Base-by-base conservation (phyloP, 2,888 invertebrate genomes). In the Caradrina clavipalpis region DNA sequence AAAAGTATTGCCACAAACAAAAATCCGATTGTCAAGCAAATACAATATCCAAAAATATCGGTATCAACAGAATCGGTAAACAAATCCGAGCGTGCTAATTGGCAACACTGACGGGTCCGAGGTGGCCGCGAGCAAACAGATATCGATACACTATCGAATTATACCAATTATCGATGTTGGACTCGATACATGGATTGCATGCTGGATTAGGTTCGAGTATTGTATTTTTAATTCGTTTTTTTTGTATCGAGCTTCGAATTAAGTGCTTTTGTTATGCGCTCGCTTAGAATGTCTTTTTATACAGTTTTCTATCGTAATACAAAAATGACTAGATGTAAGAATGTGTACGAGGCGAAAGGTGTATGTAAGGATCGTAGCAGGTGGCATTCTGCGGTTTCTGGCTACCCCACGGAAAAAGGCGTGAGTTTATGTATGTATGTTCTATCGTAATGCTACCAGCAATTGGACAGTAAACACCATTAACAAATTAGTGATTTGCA, bases 61-160 rank as follows among this genome's bases (percentile, higher is more conserved):
- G 51, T 58, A 70, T 75, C 65, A 76, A 77, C 72, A 69, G 56
- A 55, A 49, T 70, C 67, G 59, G 49, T 74, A 76, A 79, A 80
- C 73, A 76, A 77, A 78, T 72, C 70, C 60, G 69, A 64, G 58
- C 78, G 71, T 78, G 80, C 65, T 87, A 86, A 88, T 87, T 87
- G 85, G 82, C 75, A 76, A 74, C 69, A 72, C 78, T 66, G 76
- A 71, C 76, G 69, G 73, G 75, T 50, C 71, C 53, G 78, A 76
- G 77, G 73, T 73, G 73, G 54, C 73, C 83, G 78, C 76, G 62
- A 60, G 80, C 84, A 80, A 80, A 83, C 80, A 80, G 54, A 71
- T 61, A 80, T 78, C 78, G 73, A 79, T 78, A 69, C 76, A 68
- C 74, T 82, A 87, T 86, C 86, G 83, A 88, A 87, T 89, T 88